Percentiles rank a stretch among this genome's conserved stretches.
Conservation (phyloP, 2,797 vertebrate genomes). For the Fratercula arctica region DNA sequence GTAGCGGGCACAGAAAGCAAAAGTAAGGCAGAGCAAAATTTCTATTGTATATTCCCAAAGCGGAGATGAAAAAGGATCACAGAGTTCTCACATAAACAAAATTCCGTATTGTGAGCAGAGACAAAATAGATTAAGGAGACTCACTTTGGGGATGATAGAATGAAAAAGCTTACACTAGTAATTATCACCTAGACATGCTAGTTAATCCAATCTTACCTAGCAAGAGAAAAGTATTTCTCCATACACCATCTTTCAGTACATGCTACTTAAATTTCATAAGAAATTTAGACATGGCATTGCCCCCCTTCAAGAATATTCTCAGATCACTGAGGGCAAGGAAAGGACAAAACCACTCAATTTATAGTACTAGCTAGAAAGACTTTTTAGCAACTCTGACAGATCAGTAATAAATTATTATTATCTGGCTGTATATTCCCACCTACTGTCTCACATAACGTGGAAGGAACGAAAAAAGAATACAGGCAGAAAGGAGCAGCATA, state of each 20-base stretch:
- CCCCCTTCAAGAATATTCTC: neutral
- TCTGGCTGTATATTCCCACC: conserved; percentile 21
- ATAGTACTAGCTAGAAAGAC: neutral
- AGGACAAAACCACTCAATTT: neutral
- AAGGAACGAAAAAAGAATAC: conserved; percentile 34
- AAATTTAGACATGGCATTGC: neutral
- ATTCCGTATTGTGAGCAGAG: neutral
- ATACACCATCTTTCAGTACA: neutral
- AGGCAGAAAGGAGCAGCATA: neutral
- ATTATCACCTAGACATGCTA: neutral
- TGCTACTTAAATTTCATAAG: neutral
- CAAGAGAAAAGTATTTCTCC: neutral
- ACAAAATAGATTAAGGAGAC: neutral
- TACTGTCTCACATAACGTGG: conserved; percentile 21
- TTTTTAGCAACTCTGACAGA: neutral
- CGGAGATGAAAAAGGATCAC: neutral
- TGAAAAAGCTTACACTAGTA: neutral
- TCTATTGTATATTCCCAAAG: neutral
- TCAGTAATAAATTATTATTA: conserved; percentile 24
- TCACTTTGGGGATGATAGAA: neutral
- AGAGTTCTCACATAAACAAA: neutral
- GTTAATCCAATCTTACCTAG: neutral
- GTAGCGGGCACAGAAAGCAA: neutral
- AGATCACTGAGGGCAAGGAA: neutral
- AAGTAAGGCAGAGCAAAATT: neutral